Evolutionary conservation across 2,797 vertebrate species (phyloP).

Genomic region (Picus viridis): DNA sequence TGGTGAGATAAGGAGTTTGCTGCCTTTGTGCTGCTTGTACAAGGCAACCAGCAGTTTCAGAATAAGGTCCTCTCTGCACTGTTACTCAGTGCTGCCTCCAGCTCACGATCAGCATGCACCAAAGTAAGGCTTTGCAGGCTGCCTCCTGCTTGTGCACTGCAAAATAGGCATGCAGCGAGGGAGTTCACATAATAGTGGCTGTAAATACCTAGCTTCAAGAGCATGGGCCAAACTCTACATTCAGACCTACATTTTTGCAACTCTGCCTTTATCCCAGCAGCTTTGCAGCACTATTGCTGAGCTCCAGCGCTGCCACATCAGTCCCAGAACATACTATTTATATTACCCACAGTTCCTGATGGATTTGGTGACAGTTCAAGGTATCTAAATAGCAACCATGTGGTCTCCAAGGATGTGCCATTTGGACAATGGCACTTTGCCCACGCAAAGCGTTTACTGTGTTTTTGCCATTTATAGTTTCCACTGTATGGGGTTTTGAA

Average conservation of each 20-base stretch:
- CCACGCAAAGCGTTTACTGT: neutral
- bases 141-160: neutral
- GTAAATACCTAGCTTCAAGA: neutral
- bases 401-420: constrained; percentile 6
- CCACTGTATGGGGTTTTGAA: neutral
- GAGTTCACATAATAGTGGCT: neutral
- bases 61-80: neutral
- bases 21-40: neutral
- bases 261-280: neutral
- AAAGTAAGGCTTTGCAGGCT: neutral
- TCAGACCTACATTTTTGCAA: neutral
- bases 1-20: constrained; percentile 20
- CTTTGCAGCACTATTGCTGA: neutral
- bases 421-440: neutral
- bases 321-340: neutral
- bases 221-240: neutral
- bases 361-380: neutral
- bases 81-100: neutral
- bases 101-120: neutral
- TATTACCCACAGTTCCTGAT: neutral
- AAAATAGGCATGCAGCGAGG: neutral
- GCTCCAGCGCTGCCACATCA: neutral
- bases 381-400: constrained; percentile 22
- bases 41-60: neutral
- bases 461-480: neutral